Conservation (phyloP, 2,888 invertebrate species). For the Melipona beecheii region DNA sequence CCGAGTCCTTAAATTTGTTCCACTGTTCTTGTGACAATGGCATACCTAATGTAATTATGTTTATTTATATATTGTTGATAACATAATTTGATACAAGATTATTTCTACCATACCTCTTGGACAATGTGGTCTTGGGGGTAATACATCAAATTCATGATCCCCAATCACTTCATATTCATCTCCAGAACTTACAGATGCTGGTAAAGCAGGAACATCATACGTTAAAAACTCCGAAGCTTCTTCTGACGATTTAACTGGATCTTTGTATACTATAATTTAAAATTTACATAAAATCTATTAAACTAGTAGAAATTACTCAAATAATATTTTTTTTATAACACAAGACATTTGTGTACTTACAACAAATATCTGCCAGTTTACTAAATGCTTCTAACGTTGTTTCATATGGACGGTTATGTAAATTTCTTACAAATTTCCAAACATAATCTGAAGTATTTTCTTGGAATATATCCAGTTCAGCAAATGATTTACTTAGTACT, state of each 20-base stretch:
- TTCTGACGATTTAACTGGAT: slow-evolving; percentile 87
- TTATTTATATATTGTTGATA: slow-evolving; percentile 16
- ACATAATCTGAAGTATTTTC: slow-evolving; percentile 89
- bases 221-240: slow-evolving; percentile 87
- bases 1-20: slow-evolving; percentile 91
- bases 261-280: slow-evolving; percentile 86
- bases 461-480: slow-evolving; percentile 92
- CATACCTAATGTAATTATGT: slow-evolving; percentile 84
- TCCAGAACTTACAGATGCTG: slow-evolving; percentile 84
- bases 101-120: slow-evolving; percentile 73
- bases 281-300: slow-evolving; percentile 12
- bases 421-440: slow-evolving; percentile 87
- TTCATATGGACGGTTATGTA: slow-evolving; percentile 90
- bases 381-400: slow-evolving; percentile 94
- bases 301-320: not conserved
- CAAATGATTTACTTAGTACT: slow-evolving; percentile 93
- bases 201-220: slow-evolving; percentile 74
- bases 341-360: slow-evolving; percentile 83
- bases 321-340: not conserved
- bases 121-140: slow-evolving; percentile 88
- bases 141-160: slow-evolving; percentile 85
- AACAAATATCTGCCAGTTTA: slow-evolving; percentile 92
- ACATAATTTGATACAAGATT: not conserved
- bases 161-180: slow-evolving; percentile 91
- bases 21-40: slow-evolving; percentile 92